Percentiles rank a stretch among this genome's conserved stretches.
Conservation (phyloP, 2,888 invertebrate genomes). For the Chouioia cunea region DNA sequence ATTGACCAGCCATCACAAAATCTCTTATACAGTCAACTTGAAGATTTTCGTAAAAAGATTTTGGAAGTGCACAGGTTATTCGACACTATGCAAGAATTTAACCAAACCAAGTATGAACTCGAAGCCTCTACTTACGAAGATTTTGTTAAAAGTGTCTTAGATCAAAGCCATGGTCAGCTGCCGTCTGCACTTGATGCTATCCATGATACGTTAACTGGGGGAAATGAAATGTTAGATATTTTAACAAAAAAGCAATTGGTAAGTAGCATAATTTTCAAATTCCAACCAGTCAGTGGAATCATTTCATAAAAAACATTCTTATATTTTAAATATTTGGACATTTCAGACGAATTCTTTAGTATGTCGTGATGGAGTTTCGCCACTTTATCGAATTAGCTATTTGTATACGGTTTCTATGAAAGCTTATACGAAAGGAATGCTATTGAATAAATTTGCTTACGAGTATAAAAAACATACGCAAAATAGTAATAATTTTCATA, state of each 20-base stretch:
- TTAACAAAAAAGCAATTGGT: slow-evolving; percentile 6
- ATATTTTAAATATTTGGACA: too few species aligned
- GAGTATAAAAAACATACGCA: neutral
- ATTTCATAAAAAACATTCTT: neutral
- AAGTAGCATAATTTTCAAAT: slow-evolving; percentile 9
- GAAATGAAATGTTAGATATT: neutral
- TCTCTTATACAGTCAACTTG: too few species aligned
- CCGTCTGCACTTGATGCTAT: neutral
- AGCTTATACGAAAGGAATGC: slow-evolving; percentile 8
- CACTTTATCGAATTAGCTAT: neutral
- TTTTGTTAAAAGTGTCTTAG: neutral
- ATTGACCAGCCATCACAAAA: too few species aligned
- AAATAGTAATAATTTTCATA: neutral
- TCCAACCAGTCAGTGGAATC: neutral
- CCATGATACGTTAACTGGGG: neutral
- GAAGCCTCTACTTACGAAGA: too few species aligned
- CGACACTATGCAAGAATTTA: too few species aligned
- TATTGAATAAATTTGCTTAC: slow-evolving; percentile 22
- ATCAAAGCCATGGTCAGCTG: neutral
- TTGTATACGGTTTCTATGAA: slow-evolving; percentile 4
- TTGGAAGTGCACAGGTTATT: too few species aligned
- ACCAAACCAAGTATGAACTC: too few species aligned
- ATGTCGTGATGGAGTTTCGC: slow-evolving; percentile 1
- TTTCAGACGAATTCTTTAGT: slow-evolving; percentile 1
- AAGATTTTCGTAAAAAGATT: too few species aligned